Evolutionary conservation across 2,888 invertebrate species (phyloP), one percentile per base, ranked within the genome.

Genomic region (Lissonota sp.): DNA sequence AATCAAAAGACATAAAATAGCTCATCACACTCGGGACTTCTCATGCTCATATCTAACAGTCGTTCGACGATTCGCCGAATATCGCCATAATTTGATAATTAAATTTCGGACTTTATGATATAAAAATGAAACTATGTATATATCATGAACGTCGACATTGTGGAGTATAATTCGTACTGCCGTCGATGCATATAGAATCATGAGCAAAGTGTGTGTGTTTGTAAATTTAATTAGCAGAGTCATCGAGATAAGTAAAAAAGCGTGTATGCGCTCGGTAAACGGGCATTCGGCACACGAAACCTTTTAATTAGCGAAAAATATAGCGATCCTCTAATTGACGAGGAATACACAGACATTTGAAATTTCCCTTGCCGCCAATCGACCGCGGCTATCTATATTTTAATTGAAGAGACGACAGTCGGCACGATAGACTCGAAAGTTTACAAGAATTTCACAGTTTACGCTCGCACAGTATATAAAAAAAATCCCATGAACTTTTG

Each of bases 291-390:
- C 76, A 37, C 53, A 51, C 67, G 70, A 71, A 73, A 76, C 72
- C 55, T 76, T 57, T 82, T 76, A 83, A 82, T 83, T 82, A 82
- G 79, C 67, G 55, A 66, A 79, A 39, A 57, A 63, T 14, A 46
- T n/a, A 7, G 26, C 26, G 26, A 26, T 26, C 26, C 26, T 26
- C 26, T 26, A 26, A 26, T 26, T 26, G 26, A 26, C 26, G 26
- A 26, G 26, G 26, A 12, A 67, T n/a, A 63, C 63, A 63, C 63
- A 63, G 6, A 60, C 10, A 44, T 5, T 40, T n/a, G 12, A 26
- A 37, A 57, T 40, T 69, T 69, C 37, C 44, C 10, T 42, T 14
- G 14, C 53, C 69, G 44, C 57, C 57, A 74, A 75, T 70, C 64
- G 60, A 75, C 55, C 53, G 16, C 53, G 16, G 16, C 37, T 10